A percentile compares a stretch with the other conserved stretches of the same genome.
Evolutionary conservation across 2,888 invertebrate species (phyloP).

Genomic region (Pherbina coryleti): DNA sequence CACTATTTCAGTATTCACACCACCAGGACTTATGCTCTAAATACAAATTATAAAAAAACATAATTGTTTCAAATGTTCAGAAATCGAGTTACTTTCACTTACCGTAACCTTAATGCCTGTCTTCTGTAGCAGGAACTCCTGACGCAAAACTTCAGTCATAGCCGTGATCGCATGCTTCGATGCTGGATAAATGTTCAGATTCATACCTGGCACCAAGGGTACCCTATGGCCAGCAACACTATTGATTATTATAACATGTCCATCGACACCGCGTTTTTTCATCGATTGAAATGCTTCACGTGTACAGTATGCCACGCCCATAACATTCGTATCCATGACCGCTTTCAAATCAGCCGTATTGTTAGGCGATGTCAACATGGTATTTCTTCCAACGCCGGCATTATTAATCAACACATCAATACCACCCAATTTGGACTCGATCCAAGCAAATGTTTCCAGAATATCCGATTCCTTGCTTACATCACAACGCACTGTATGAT

Average conservation of each 20-base stretch:
- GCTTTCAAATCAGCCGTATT: constrained; percentile 56
- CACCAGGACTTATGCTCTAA: constrained; percentile 63
- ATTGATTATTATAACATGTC: constrained; percentile 71
- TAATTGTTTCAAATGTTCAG: neutral
- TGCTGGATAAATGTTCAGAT: constrained; percentile 62
- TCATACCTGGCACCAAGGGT: constrained; percentile 55
- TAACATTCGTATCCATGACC: constrained; percentile 70
- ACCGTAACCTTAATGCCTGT: constrained; percentile 61
- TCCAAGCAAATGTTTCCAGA: constrained; percentile 70
- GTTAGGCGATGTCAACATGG: constrained; percentile 40
- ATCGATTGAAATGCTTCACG: constrained; percentile 71
- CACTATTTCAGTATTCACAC: constrained; percentile 58
- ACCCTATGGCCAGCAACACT: constrained; percentile 66
- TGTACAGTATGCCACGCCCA: constrained; percentile 70
- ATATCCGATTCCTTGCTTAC: constrained; percentile 72
- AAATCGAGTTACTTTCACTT: constrained; percentile 36
- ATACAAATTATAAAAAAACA: neutral
- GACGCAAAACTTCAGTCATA: constrained; percentile 63
- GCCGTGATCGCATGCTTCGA: constrained; percentile 67
- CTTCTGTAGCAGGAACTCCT: constrained; percentile 60
- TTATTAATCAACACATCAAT: constrained; percentile 74
- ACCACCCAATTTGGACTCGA: constrained; percentile 71
- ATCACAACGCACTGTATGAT: constrained; percentile 71
- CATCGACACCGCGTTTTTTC: constrained; percentile 68
- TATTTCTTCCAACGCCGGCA: constrained; percentile 63